These are phyloP conservation scores for Drosophila longiperda DNA, from an alignment of 2,888 invertebrate species.

Conservation along the genomic window DNA sequence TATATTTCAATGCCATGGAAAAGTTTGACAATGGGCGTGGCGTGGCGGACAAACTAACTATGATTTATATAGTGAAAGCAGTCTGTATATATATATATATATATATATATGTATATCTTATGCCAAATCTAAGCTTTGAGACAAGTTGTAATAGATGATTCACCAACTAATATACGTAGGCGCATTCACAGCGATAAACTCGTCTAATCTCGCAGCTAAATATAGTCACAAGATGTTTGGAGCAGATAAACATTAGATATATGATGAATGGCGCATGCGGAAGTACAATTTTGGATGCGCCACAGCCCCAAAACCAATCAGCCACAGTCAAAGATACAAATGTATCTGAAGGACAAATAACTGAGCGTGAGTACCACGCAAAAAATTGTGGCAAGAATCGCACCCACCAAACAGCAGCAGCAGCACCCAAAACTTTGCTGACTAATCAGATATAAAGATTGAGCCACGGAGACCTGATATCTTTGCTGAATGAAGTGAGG, in stretches of 20 bases:
- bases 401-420: slow-evolving; percentile 54
- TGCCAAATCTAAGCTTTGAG: background rate
- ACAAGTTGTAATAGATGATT: slow-evolving; percentile 26
- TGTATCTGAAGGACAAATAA: slow-evolving; percentile 69
- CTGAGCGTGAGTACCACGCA: slow-evolving; percentile 61
- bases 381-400: slow-evolving; percentile 71
- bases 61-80: slow-evolving; percentile 7
- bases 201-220: slow-evolving; percentile 61
- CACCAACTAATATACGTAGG: slow-evolving; percentile 38
- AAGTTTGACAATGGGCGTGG: slow-evolving; percentile 39
- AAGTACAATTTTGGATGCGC: slow-evolving; percentile 64
- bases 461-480: slow-evolving; percentile 32
- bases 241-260: slow-evolving; percentile 28
- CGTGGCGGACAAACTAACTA: slow-evolving; percentile 1
- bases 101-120: background rate
- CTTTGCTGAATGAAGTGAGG: slow-evolving; percentile 61
- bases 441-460: slow-evolving; percentile 62
- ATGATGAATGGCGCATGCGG: slow-evolving; percentile 56
- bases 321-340: slow-evolving; percentile 42
- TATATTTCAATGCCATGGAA: slow-evolving; percentile 43
- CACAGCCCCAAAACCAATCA: slow-evolving; percentile 34
- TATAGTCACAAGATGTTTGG: slow-evolving; percentile 63
- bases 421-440: slow-evolving; percentile 42
- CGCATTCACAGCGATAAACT: slow-evolving; percentile 43
- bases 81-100: background rate